Conservation (phyloP, 2,113 vertebrate genomes). For the Vombatus ursinus region DNA sequence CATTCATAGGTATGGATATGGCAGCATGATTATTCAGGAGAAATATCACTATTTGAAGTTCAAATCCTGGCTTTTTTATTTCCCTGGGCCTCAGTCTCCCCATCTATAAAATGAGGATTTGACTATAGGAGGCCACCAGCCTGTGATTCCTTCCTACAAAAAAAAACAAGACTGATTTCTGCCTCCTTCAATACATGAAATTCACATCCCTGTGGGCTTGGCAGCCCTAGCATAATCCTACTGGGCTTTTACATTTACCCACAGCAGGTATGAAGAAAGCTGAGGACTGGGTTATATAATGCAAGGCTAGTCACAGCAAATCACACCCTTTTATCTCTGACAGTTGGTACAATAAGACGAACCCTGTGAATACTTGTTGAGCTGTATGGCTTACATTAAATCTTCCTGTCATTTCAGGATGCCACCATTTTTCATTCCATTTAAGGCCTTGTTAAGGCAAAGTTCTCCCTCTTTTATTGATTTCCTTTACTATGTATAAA, state of each 20-base stretch:
- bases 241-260: slow-evolving; percentile 45
- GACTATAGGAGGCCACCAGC: background rate
- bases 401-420: slow-evolving; percentile 32
- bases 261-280: slow-evolving; percentile 30
- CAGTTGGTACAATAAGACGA: background rate
- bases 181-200: background rate
- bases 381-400: slow-evolving; percentile 46
- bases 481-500: slow-evolving; percentile 11
- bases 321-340: slow-evolving; percentile 29
- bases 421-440: slow-evolving; percentile 43
- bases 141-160: background rate
- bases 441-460: slow-evolving; percentile 18
- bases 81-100: background rate
- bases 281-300: slow-evolving; percentile 35
- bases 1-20: background rate
- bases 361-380: slow-evolving; percentile 11
- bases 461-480: slow-evolving; percentile 26
- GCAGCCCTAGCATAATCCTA: background rate
- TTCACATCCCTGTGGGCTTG: background rate
- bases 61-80: background rate
- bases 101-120: background rate
- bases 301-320: background rate
- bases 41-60: background rate
- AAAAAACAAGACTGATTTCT: background rate
- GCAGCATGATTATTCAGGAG: background rate